Conservation (phyloP, 2,888 invertebrate genomes). For the Hyposoter didymator region DNA sequence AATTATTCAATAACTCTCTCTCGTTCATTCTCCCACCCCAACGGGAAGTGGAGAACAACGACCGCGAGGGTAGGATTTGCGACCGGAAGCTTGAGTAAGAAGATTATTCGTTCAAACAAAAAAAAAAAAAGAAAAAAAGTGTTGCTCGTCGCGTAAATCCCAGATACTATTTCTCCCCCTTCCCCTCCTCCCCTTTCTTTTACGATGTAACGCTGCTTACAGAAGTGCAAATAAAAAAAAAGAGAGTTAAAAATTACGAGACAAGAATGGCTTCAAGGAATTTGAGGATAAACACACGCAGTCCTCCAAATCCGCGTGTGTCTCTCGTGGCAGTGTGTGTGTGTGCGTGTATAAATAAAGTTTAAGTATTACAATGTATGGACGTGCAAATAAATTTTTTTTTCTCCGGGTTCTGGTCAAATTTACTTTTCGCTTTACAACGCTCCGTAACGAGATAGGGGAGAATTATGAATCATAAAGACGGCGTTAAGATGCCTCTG, state of each 20-base stretch:
- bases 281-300: constrained; percentile 27
- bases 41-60: constrained; percentile 8
- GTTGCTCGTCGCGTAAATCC: constrained; percentile 39
- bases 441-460: constrained; percentile 64
- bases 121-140: constrained; percentile 75
- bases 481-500: constrained; percentile 66
- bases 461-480: constrained; percentile 69
- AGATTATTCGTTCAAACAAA: constrained; percentile 79
- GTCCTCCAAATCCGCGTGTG: not conserved
- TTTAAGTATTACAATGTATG: constrained; percentile 31
- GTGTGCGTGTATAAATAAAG: not conserved
- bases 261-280: constrained; percentile 48
- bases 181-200: not conserved
- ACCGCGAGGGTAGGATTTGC: constrained; percentile 44
- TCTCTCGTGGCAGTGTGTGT: not conserved
- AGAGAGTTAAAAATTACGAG: constrained; percentile 29
- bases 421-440: constrained; percentile 56
- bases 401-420: constrained; percentile 15
- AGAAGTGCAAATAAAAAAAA: constrained; percentile 12
- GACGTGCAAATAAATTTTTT: constrained; percentile 37
- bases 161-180: not conserved
- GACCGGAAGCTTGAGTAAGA: constrained; percentile 74
- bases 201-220: not conserved
- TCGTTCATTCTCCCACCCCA: constrained; percentile 5
- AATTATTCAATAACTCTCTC: constrained; percentile 27